These are phyloP conservation scores for Enteromius paludinosus DNA, from an alignment of 2,797 vertebrate genomes.

Conservation along the genomic window DNA sequence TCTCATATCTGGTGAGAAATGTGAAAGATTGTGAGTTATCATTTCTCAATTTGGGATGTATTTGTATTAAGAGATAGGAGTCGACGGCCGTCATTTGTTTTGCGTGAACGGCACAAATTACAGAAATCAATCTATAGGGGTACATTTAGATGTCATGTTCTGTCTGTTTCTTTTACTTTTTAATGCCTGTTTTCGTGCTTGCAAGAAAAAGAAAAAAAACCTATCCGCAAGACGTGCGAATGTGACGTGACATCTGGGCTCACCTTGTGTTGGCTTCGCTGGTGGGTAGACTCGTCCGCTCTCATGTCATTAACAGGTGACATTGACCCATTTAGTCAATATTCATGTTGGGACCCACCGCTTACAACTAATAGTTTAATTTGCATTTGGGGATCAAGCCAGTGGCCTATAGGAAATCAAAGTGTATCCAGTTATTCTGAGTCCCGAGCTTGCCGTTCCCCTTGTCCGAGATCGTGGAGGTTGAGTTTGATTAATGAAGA, in stretches of 20 bases:
- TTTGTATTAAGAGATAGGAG: slow-evolving; percentile 25
- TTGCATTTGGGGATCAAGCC: slow-evolving; percentile 76
- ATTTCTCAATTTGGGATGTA: slow-evolving; percentile 25
- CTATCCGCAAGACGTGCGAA: not conserved
- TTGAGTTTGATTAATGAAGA: slow-evolving; percentile 82
- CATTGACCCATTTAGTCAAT: slow-evolving; percentile 81
- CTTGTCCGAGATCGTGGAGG: slow-evolving; percentile 69
- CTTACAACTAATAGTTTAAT: slow-evolving; percentile 75
- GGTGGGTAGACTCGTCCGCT: slow-evolving; percentile 21
- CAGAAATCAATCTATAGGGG: slow-evolving; percentile 9
- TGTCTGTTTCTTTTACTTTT: not conserved
- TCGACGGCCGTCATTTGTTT: slow-evolving; percentile 29
- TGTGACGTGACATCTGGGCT: slow-evolving; percentile 16
- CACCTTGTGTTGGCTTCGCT: slow-evolving; percentile 38
- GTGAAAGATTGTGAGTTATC: slow-evolving; percentile 12
- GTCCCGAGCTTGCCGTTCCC: slow-evolving; percentile 41
- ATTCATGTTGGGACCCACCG: slow-evolving; percentile 76
- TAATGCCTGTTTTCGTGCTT: not conserved
- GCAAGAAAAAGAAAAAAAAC: not conserved
- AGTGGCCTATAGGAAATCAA: slow-evolving; percentile 80
- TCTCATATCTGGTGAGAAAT: slow-evolving; percentile 30
- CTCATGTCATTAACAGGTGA: slow-evolving; percentile 80
- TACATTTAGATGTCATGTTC: not conserved
- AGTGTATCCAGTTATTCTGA: slow-evolving; percentile 62
- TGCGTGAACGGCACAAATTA: slow-evolving; percentile 5